Conservation (phyloP, 2,888 invertebrate species). For the Leuctra nigra region DNA sequence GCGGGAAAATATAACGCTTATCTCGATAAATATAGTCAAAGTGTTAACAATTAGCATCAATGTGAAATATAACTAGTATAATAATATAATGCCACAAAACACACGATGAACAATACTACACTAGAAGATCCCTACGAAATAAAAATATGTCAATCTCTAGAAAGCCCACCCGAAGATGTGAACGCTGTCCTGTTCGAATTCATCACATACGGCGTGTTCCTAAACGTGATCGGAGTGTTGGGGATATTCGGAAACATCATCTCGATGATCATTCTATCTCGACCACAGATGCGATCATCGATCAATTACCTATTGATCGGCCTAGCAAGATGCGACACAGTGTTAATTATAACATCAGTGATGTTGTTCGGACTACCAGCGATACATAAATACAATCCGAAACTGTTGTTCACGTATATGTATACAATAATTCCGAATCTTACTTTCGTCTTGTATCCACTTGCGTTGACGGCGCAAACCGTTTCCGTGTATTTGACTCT, state of each 20-base stretch:
- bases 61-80: no score
- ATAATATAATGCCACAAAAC: no score
- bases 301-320: slow-evolving; percentile 92
- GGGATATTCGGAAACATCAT: slow-evolving; percentile 88
- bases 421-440: slow-evolving; percentile 70
- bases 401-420: slow-evolving; percentile 66
- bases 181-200: slow-evolving; percentile 57
- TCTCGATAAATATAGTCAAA: no score
- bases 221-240: slow-evolving; percentile 71
- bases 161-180: neutral
- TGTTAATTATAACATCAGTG: slow-evolving; percentile 79
- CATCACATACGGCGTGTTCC: slow-evolving; percentile 72
- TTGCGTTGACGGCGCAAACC: slow-evolving; percentile 84
- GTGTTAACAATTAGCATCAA: no score
- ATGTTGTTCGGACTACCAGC: slow-evolving; percentile 81
- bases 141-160: neutral
- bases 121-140: neutral
- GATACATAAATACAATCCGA: slow-evolving; percentile 70
- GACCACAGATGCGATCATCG: slow-evolving; percentile 93
- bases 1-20: no score
- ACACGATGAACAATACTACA: slow-evolving; percentile 13
- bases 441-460: slow-evolving; percentile 71
- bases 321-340: slow-evolving; percentile 88
- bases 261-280: slow-evolving; percentile 81
- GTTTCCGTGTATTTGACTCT: slow-evolving; percentile 83